Base-by-base conservation (phyloP, 2,888 invertebrate species). In the Drosophila paranaensis region DNA sequence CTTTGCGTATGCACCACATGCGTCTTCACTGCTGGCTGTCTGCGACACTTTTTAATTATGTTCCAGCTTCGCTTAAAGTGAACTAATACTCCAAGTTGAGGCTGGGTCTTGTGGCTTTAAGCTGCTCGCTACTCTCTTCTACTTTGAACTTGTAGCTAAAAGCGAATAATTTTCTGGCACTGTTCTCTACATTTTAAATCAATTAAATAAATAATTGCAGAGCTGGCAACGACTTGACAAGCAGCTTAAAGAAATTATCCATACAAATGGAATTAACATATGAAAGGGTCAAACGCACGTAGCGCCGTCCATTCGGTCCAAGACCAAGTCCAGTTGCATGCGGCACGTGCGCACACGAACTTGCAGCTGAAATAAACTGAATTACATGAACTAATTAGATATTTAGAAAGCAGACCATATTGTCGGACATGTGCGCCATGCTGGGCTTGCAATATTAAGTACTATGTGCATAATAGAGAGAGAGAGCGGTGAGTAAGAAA, bases 31-130 rank as follows among this genome's bases (percentile, higher is more conserved):
- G 50, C 45, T 35, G 43, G 30, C 51, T 40, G 57, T 25, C 61
- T 64, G 65, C 72, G 65, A 60, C 73, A 65, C 60, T 81, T 83
- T 83, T 83, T 86, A 83, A 81, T 83, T 86, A 86, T 72, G 72
- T 61, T 57, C 62, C 65, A 42, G 60, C 62, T n/a, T n/a, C 37
- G 63, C 50, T 66, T 60, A 60, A 64, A 64, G 40, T 58, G 35
- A 64, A 42, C 43, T 33, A 55, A 51, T 20, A 25, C 54, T 45
- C 9, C 25, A 50, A 55, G 50, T 50, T 40, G 37, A 11, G n/a
- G 27, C 39, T 33, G 25, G 16, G 16, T 20, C 10, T 30, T 35
- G 39, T 25, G 56, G 46, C 27, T 46, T 46, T 30, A 48, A 56
- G 39, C 20, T 50, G 16, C 13, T 13, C 25, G 3, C 39, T n/a